Evolutionary conservation across 2,113 vertebrate genomes (phyloP).

Genomic region (Microcebus ravelobensis): DNA sequence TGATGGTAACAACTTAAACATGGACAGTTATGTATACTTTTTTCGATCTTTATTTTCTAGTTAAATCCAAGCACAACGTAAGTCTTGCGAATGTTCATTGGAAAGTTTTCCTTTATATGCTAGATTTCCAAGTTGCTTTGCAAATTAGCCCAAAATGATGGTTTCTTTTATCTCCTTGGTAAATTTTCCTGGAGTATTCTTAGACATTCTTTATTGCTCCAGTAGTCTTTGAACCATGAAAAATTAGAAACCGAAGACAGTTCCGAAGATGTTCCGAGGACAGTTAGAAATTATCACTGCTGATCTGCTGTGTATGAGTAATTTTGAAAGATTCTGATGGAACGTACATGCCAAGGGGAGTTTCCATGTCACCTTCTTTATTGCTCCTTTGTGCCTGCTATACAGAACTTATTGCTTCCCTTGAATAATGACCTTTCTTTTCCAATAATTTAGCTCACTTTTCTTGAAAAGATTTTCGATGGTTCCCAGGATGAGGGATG

Average conservation of each 20-base stretch:
- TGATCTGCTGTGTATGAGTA: not conserved
- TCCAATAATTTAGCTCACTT: not conserved
- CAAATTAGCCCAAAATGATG: not conserved
- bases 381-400: not conserved
- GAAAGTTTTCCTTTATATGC: not conserved
- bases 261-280: not conserved
- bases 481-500: not conserved
- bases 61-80: not conserved
- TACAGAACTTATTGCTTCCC: not conserved
- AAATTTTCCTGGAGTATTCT: not conserved
- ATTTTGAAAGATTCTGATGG: not conserved
- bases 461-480: not conserved
- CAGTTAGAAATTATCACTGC: not conserved
- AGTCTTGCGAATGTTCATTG: not conserved
- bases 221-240: not conserved
- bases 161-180: not conserved
- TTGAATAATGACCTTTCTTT: not conserved
- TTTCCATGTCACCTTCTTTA: not conserved
- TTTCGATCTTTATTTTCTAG: not conserved
- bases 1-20: not conserved
- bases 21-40: not conserved
- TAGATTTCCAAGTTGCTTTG: conserved; percentile 18
- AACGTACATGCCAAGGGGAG: not conserved
- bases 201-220: not conserved
- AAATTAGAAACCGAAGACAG: not conserved